phyloP scores from a whole-genome alignment of 2,113 vertebrate genomes.

The Mobula hypostoma region DNA sequence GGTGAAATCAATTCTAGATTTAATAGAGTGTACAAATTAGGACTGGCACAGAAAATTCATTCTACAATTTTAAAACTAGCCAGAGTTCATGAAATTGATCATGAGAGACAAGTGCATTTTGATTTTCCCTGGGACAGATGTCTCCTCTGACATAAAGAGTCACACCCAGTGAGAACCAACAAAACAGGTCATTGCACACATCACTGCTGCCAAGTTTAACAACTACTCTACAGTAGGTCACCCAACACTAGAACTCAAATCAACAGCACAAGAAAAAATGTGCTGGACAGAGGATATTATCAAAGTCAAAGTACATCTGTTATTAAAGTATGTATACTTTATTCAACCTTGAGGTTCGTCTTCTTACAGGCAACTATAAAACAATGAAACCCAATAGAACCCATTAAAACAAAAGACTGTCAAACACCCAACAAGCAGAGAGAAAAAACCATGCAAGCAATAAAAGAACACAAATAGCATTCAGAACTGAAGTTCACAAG shows the following conservation, averaged over 20 bases:
- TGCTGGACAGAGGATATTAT: background rate
- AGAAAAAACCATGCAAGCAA: too few species aligned
- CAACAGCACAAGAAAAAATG: background rate
- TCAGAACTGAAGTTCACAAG: too few species aligned
- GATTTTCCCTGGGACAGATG: background rate
- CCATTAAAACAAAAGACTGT: too few species aligned
- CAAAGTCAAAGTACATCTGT: too few species aligned
- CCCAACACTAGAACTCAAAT: background rate
- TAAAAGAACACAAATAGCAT: too few species aligned
- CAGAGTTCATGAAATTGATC: background rate
- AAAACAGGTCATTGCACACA: background rate
- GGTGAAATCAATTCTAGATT: background rate
- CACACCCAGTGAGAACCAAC: slow-evolving; percentile 14
- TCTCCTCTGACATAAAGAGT: background rate
- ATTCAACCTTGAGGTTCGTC: too few species aligned
- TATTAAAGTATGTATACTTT: too few species aligned
- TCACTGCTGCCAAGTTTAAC: background rate
- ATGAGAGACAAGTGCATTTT: background rate
- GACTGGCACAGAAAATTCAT: background rate
- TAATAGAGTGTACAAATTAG: background rate
- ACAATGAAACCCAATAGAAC: too few species aligned
- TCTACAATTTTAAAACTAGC: background rate
- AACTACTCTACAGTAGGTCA: background rate
- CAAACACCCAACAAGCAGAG: too few species aligned
- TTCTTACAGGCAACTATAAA: too few species aligned